phyloP scores from a whole-genome alignment of 2,888 invertebrate genomes.

The Ennomos erosarius region DNA sequence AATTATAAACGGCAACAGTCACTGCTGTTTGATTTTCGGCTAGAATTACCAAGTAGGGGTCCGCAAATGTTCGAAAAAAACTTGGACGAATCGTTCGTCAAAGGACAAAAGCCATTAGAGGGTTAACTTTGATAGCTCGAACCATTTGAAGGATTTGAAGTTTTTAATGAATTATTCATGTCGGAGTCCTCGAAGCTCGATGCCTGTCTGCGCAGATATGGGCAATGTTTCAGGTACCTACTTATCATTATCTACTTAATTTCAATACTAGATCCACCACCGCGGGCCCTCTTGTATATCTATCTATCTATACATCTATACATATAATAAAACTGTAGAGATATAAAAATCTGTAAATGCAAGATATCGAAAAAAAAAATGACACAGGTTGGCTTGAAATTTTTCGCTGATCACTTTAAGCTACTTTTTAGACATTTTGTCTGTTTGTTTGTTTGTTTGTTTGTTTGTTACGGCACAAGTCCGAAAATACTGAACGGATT shows the following conservation, averaged over 20 bases:
- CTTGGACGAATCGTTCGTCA: not conserved
- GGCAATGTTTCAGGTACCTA: not conserved
- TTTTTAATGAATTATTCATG: constrained; percentile 30
- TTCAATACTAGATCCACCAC: not conserved
- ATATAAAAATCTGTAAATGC: no score
- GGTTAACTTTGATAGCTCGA: constrained; percentile 8
- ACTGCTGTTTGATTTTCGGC: constrained; percentile 9
- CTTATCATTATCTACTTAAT: not conserved
- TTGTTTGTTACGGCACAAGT: no score
- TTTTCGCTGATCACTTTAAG: no score
- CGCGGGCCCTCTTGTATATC: no score
- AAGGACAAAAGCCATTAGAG: constrained; percentile 19
- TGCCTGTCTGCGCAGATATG: not conserved
- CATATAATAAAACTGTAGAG: no score
- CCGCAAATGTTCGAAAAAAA: constrained; percentile 25
- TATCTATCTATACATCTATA: no score
- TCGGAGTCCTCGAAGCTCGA: not conserved
- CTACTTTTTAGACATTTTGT: no score
- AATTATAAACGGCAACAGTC: not conserved
- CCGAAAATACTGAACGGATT: no score
- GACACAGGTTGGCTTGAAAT: no score
- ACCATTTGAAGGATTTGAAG: constrained; percentile 15
- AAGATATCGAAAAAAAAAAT: no score
- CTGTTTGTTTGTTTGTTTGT: no score
- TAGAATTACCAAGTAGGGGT: constrained; percentile 22